Conservation (phyloP, 1,140 invertebrate genomes). For the Heliconius nattereri region DNA sequence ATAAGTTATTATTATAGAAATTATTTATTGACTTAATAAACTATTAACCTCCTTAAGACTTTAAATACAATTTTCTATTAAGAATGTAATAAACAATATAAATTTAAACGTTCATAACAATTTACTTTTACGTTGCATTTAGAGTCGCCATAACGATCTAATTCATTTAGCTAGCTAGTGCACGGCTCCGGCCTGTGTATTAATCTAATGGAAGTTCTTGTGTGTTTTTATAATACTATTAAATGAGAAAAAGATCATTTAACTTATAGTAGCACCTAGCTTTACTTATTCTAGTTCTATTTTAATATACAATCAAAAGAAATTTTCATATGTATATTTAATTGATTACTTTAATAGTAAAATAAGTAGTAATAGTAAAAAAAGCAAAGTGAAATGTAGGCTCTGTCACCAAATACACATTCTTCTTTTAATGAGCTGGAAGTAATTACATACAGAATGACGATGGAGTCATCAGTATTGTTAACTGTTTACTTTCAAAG, state of each 20-base stretch:
- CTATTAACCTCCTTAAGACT: not conserved
- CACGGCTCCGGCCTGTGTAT: not conserved
- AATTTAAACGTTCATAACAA: not conserved
- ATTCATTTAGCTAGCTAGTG: constrained; percentile 10
- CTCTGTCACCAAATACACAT: no score
- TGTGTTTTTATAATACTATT: not conserved
- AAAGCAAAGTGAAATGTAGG: no score
- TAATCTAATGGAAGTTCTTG: constrained; percentile 4
- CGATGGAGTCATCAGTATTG: no score
- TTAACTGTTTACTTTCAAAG: no score
- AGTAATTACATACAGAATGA: no score
- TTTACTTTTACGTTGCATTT: constrained; percentile 6
- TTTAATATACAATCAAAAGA: no score
- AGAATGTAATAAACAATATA: not conserved
- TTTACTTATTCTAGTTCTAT: no score
- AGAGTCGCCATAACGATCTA: constrained; percentile 2
- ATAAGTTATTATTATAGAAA: no score
- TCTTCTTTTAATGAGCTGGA: no score
- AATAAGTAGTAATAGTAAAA: no score
- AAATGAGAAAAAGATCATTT: not conserved
- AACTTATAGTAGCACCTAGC: not conserved
- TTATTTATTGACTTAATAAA: not conserved
- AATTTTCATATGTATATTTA: no score
- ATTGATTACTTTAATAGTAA: no score
- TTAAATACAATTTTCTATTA: not conserved